A percentile compares a stretch with the other conserved stretches of the same genome.
These are phyloP conservation scores for Coremacera marginata DNA, from an alignment of 2,888 invertebrate genomes.

Conservation along the genomic window DNA sequence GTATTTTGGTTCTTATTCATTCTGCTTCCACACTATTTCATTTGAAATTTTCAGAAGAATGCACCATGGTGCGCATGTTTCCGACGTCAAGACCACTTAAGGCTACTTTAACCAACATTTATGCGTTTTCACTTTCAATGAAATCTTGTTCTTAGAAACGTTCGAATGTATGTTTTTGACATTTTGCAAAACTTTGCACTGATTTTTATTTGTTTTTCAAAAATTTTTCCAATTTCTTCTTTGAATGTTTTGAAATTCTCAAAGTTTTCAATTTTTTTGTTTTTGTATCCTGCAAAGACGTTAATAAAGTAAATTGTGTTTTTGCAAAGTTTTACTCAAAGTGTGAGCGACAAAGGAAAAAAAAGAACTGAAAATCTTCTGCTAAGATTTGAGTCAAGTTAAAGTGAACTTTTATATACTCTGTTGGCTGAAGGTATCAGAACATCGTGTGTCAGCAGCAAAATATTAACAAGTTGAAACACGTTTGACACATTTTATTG, in stretches of 20 bases:
- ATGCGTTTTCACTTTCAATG: slow-evolving; percentile 13
- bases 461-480: slow-evolving; percentile 30
- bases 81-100: slow-evolving; percentile 10
- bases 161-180: background rate
- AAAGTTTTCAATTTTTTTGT: too few species aligned
- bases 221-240: background rate
- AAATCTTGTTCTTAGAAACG: background rate
- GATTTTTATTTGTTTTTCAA: background rate
- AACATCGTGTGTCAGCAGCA: background rate
- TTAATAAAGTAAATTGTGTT: too few species aligned
- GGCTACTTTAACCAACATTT: slow-evolving; percentile 12
- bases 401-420: background rate
- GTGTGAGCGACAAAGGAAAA: background rate
- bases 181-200: background rate
- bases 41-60: too few species aligned
- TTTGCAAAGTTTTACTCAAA: too few species aligned
- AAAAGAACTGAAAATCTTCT: background rate
- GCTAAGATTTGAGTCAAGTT: background rate
- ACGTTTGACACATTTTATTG: slow-evolving; percentile 34
- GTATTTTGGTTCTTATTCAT: too few species aligned
- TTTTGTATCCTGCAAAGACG: background rate
- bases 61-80: background rate
- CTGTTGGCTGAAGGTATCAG: background rate
- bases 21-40: too few species aligned
- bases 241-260: background rate